phyloP scores from a whole-genome alignment of 2,113 vertebrate species.

The Engystomops pustulosus region DNA sequence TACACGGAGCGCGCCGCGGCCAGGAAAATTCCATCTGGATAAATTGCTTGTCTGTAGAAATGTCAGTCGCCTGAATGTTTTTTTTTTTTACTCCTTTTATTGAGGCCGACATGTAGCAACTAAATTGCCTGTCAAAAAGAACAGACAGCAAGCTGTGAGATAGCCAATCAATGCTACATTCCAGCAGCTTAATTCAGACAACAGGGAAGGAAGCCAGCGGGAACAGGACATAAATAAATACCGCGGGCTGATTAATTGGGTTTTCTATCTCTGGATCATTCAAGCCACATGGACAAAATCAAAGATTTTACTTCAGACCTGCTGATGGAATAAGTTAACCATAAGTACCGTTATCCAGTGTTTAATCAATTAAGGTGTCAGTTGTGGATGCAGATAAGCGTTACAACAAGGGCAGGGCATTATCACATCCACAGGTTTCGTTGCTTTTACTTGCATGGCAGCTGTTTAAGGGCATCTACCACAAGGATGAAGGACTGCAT shows the following conservation, averaged over 20 bases:
- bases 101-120: slow-evolving; percentile 57
- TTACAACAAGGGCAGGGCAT: background rate
- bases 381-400: background rate
- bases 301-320: slow-evolving; percentile 51
- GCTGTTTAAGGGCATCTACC: no score
- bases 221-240: slow-evolving; percentile 57
- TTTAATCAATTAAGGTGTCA: slow-evolving; percentile 37
- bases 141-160: slow-evolving; percentile 58
- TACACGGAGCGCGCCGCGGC: background rate
- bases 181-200: slow-evolving; percentile 54
- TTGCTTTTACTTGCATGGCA: background rate
- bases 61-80: slow-evolving; percentile 52
- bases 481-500: no score
- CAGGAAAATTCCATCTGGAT: slow-evolving; percentile 50
- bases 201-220: slow-evolving; percentile 47
- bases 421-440: background rate
- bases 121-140: slow-evolving; percentile 59
- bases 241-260: slow-evolving; percentile 52
- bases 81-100: slow-evolving; percentile 48
- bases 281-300: slow-evolving; percentile 50
- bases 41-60: slow-evolving; percentile 58
- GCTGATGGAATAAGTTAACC: slow-evolving; percentile 46
- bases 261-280: slow-evolving; percentile 50
- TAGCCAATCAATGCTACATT: slow-evolving; percentile 57
- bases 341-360: slow-evolving; percentile 43